Evolutionary conservation across 1,140 invertebrate species (phyloP).

Genomic region (Streblospio benedicti): DNA sequence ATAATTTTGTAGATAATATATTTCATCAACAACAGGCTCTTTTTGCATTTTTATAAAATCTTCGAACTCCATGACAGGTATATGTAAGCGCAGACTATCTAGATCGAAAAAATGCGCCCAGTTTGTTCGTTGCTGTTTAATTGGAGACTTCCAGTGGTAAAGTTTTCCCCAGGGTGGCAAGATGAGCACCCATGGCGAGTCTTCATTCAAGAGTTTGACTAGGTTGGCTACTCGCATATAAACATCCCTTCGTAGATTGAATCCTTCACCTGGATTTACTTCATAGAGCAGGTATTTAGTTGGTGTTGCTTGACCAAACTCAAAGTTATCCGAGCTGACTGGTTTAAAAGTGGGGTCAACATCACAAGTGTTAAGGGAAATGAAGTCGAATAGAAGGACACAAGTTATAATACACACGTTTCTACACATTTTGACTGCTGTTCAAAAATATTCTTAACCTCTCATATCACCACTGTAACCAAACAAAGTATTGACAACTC

Average conservation of each 20-base stretch:
- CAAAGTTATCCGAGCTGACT: no score
- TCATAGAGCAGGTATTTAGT: conserved; percentile 71
- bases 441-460: no score
- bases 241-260: conserved; percentile 91
- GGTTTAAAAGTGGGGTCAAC: no score
- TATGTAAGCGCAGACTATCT: conserved; percentile 64
- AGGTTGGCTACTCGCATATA: conserved; percentile 84
- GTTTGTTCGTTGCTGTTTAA: conserved; percentile 51
- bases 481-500: no score
- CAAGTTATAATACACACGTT: no score
- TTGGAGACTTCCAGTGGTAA: conserved; percentile 75
- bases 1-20: conserved; percentile 78
- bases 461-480: no score
- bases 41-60: conserved; percentile 64
- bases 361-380: no score
- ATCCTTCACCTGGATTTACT: conserved; percentile 88
- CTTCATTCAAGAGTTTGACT: conserved; percentile 56
- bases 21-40: conserved; percentile 57
- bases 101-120: conserved; percentile 87
- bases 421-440: no score
- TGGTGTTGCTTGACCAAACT: no score
- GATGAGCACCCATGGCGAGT: conserved; percentile 52
- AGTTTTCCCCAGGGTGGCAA: conserved; percentile 82
- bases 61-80: conserved; percentile 78
- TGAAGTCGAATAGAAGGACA: no score